Percentiles rank a stretch among this genome's conserved stretches.
phyloP scores from a whole-genome alignment of 2,113 vertebrate species.

The Malaclemys terrapin region DNA sequence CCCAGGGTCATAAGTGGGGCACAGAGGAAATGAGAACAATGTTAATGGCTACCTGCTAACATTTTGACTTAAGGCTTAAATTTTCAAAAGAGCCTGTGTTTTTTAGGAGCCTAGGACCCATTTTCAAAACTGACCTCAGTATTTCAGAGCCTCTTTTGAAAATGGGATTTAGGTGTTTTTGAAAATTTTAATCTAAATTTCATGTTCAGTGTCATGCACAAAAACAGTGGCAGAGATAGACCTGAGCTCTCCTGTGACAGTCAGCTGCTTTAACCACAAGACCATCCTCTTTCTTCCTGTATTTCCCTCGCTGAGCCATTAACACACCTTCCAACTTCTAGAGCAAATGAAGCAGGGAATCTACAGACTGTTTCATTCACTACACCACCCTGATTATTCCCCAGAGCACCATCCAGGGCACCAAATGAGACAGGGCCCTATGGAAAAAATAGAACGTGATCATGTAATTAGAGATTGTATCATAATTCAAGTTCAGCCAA shows the following conservation, averaged over 20 bases:
- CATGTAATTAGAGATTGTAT: neutral
- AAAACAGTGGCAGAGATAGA: too few species aligned
- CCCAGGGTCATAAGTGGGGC: neutral
- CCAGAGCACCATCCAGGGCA: neutral
- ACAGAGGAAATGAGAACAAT: neutral
- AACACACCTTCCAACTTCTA: neutral
- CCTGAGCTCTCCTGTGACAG: neutral
- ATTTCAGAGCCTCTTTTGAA: neutral
- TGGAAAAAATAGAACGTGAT: neutral
- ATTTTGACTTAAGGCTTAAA: neutral
- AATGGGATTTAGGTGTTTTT: neutral
- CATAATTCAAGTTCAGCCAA: neutral
- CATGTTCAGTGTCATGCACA: neutral
- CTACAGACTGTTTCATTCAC: neutral
- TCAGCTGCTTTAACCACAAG: neutral
- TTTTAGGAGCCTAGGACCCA: neutral
- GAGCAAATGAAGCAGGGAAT: neutral
- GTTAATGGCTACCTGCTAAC: neutral
- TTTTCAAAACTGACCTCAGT: neutral
- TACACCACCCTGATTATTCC: neutral
- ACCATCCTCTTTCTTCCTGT: neutral
- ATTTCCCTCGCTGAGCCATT: neutral
- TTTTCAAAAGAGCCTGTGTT: neutral
- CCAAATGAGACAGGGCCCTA: neutral
- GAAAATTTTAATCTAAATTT: neutral